A percentile compares a stretch with the other conserved stretches of the same genome.
phyloP scores from a whole-genome alignment of 2,888 invertebrate genomes.

The Polydesmus complanatus region DNA sequence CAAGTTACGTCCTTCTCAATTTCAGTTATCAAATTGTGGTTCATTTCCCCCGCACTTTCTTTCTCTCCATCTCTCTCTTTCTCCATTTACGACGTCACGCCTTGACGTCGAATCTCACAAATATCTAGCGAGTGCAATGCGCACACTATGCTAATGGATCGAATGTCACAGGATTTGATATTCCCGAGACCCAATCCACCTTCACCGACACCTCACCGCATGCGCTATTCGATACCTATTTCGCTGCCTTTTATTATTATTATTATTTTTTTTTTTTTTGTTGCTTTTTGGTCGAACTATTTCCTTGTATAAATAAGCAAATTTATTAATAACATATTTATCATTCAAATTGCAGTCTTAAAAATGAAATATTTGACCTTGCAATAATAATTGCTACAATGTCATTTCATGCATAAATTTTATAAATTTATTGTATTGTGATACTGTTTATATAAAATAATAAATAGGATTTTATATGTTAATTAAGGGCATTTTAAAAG shows the following conservation, averaged over 20 bases:
- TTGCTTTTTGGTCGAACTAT: too few species aligned
- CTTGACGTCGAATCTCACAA: not conserved
- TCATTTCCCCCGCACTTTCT: not conserved
- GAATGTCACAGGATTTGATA: not conserved
- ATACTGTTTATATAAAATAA: too few species aligned
- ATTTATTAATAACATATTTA: too few species aligned
- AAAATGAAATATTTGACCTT: too few species aligned
- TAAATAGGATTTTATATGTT: too few species aligned
- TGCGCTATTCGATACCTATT: not conserved
- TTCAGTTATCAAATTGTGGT: not conserved
- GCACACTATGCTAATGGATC: not conserved
- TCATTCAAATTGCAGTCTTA: too few species aligned
- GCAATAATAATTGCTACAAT: too few species aligned
- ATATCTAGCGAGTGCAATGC: not conserved
- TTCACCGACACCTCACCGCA: not conserved
- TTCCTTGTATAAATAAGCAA: too few species aligned
- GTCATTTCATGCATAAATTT: too few species aligned
- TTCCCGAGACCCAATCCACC: not conserved
- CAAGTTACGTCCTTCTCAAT: not conserved
- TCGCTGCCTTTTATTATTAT: not conserved
- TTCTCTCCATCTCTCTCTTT: not conserved
- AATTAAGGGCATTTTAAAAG: too few species aligned
- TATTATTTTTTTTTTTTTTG: too few species aligned
- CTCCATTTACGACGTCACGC: not conserved
- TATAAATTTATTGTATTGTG: too few species aligned